A percentile compares a stretch with the other conserved stretches of the same genome.
Conservation (phyloP, 2,113 vertebrate genomes). For the Deroptyus accipitrinus region DNA sequence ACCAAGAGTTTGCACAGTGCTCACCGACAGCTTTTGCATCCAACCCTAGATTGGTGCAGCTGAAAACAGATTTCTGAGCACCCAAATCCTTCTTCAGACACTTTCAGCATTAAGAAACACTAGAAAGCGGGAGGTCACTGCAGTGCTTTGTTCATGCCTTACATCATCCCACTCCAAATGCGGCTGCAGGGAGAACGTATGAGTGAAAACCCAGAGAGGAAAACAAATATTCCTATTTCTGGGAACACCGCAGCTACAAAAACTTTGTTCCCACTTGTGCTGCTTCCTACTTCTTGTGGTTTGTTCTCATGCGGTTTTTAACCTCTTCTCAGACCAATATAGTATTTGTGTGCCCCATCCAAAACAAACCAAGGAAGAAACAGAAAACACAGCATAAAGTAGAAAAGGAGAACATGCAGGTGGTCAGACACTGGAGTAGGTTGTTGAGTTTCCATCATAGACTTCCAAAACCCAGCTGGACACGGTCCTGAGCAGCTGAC, state of each 20-base stretch:
- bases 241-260: background rate
- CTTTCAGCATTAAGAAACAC: background rate
- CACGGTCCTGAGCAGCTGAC: background rate
- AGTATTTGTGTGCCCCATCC: background rate
- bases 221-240: constrained; percentile 38
- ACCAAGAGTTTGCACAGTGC: background rate
- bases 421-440: background rate
- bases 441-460: background rate
- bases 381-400: background rate
- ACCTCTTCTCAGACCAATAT: constrained; percentile 4
- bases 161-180: background rate
- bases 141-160: background rate
- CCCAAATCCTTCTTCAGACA: background rate
- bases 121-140: background rate
- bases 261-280: constrained; percentile 1
- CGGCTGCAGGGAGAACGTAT: background rate
- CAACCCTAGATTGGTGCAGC: background rate
- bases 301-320: constrained; percentile 37
- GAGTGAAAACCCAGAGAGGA: background rate
- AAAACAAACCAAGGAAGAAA: constrained; percentile 48
- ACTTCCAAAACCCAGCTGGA: background rate
- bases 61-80: background rate
- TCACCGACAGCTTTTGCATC: background rate
- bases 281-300: constrained; percentile 25
- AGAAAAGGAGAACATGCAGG: background rate